Conservation (phyloP, 2,113 vertebrate genomes). For the Phocoena phocoena region DNA sequence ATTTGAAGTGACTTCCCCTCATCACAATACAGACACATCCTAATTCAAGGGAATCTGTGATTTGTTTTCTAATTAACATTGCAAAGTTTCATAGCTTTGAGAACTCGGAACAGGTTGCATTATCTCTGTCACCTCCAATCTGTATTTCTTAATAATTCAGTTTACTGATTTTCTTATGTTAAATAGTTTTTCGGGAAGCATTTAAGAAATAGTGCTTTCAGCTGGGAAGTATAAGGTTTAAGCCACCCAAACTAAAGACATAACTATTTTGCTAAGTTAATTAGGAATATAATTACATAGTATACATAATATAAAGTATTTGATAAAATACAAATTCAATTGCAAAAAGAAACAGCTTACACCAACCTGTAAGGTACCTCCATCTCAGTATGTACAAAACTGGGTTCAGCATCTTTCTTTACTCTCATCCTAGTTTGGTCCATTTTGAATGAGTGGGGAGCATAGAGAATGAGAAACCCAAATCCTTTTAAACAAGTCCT, state of each 20-base stretch:
- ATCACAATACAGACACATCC: background rate
- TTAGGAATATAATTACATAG: background rate
- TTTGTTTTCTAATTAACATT: background rate
- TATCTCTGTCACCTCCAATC: background rate
- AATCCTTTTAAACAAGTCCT: background rate
- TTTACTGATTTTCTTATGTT: background rate
- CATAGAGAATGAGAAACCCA: background rate
- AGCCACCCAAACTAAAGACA: background rate
- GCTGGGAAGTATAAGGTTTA: background rate
- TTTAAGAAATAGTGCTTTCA: background rate
- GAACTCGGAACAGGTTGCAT: background rate
- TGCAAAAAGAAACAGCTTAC: background rate
- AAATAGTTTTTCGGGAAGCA: background rate
- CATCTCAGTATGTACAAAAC: background rate
- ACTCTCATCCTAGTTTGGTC: background rate
- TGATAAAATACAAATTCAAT: constrained; percentile 6
- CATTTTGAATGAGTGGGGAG: background rate
- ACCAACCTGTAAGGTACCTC: background rate
- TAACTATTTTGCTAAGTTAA: background rate
- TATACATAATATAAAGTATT: background rate
- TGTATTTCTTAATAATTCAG: background rate
- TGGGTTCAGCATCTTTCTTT: background rate
- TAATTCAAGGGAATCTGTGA: background rate
- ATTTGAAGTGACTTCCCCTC: background rate
- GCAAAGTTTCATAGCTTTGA: background rate